Base-by-base conservation (phyloP, 2,113 vertebrate genomes). In the Sylvia atricapilla region DNA sequence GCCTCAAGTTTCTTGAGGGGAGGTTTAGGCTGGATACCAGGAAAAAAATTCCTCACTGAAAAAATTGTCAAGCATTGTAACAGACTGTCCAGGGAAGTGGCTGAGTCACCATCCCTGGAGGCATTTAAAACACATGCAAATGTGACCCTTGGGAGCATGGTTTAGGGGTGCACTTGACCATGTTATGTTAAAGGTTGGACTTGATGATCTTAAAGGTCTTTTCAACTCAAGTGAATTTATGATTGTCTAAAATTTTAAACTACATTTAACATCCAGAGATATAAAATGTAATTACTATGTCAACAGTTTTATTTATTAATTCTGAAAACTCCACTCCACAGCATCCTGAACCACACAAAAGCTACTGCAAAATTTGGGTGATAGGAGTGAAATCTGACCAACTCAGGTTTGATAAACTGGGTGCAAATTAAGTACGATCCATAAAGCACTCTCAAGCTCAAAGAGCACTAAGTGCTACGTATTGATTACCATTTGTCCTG, bases 401-500 rank as follows among this genome's bases (percentile, higher is more conserved):
- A 83, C 2, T 9, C 15, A 56, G 25, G 24, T 66, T 68, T 91
- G 69, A 92, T 81, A 78, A 90, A 75, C 18, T 50, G 55, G 10
- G 33, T 59, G 90, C 83, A 91, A 92, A 94, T 80, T 91, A 84
- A 95, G 47, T 43, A 56, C 22, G 2, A 6, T 81, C 81, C 56
- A 64, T 69, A 93, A 94, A 95, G 76, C 37, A 91, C 50, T 63
- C 58, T 79, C 39, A 73, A 74, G 53, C 53, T 94, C 46, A 84
- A 94, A 95, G 31, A 84, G 66, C 53, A 76, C 64, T 91, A 94
- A 94, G 94, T 93, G 91, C 91, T 93, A 89, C 28, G 5, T 95
- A 96, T 96, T 94, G 92, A 97, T 96, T 86, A 78, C 49, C n/a
- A 55, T 73, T 86, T 89, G 53, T 33, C 46, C 73, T 79, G 75